phyloP scores from a whole-genome alignment of 2,113 vertebrate genomes.

The Gadus chalcogrammus region DNA sequence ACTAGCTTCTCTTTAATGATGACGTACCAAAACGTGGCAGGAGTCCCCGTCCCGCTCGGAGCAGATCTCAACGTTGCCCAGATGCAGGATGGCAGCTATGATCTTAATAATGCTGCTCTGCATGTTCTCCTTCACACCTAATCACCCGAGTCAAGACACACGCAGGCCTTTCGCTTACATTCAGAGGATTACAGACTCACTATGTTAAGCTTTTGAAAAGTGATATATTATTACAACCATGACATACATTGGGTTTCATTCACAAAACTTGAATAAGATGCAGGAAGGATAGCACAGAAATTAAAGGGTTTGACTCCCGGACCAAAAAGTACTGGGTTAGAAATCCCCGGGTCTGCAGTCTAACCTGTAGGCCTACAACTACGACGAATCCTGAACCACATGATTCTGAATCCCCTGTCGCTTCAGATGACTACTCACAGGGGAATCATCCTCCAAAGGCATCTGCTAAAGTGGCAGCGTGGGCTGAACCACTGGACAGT shows the following conservation, averaged over 20 bases:
- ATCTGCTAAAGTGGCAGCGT: too few relatives aligned
- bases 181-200: neutral
- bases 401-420: too few relatives aligned
- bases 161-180: too few relatives aligned
- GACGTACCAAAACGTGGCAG: slow-evolving; percentile 79
- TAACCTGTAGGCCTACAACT: too few relatives aligned
- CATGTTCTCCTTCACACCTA: slow-evolving; percentile 86
- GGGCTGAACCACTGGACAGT: neutral
- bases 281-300: too few relatives aligned
- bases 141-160: neutral
- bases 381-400: too few relatives aligned
- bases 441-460: too few relatives aligned
- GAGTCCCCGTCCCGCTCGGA: slow-evolving; percentile 79
- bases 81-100: slow-evolving; percentile 89
- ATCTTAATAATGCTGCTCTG: slow-evolving; percentile 87
- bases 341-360: too few relatives aligned
- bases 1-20: neutral
- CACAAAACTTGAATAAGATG: too few relatives aligned
- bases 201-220: neutral
- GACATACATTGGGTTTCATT: neutral
- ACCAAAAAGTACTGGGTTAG: too few relatives aligned
- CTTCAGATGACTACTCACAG: too few relatives aligned
- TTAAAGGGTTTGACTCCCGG: too few relatives aligned
- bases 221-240: neutral
- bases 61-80: slow-evolving; percentile 84